Percentiles rank a stretch among this genome's conserved stretches.
Conservation (phyloP, 2,113 vertebrate genomes). For the Neopipo cinnamomea region DNA sequence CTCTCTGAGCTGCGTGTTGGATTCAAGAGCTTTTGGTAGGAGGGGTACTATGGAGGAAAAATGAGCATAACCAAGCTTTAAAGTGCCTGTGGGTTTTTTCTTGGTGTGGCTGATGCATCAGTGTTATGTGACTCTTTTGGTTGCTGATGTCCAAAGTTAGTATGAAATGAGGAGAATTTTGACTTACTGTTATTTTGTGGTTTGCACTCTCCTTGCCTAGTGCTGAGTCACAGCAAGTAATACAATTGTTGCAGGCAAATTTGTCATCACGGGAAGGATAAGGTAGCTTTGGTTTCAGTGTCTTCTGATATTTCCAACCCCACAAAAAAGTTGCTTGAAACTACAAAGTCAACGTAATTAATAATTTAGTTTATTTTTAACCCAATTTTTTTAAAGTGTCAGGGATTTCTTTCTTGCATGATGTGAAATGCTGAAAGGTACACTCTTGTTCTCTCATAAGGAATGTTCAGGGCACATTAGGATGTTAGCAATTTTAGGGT, state of each 20-base stretch:
- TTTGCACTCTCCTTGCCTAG: background rate
- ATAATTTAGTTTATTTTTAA: background rate
- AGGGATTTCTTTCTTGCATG: background rate
- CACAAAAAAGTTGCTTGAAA: background rate
- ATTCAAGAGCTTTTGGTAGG: background rate
- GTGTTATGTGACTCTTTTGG: background rate
- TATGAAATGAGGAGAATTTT: background rate
- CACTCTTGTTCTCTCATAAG: background rate
- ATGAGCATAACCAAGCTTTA: accelerated
- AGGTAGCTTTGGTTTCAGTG: background rate
- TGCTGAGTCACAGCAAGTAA: conserved; percentile 14
- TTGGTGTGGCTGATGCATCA: background rate
- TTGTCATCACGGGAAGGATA: background rate
- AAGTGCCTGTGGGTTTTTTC: background rate
- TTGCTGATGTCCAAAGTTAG: background rate
- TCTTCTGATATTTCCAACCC: background rate
- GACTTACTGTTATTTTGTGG: background rate
- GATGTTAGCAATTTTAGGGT: background rate
- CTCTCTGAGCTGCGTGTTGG: background rate
- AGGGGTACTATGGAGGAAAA: background rate
- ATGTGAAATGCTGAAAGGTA: background rate
- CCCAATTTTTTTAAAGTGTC: background rate
- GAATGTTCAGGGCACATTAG: background rate
- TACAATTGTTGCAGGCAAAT: background rate
- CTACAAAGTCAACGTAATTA: background rate